Conservation (phyloP, 2,888 invertebrate genomes). For the Stenotaenia linearis region DNA sequence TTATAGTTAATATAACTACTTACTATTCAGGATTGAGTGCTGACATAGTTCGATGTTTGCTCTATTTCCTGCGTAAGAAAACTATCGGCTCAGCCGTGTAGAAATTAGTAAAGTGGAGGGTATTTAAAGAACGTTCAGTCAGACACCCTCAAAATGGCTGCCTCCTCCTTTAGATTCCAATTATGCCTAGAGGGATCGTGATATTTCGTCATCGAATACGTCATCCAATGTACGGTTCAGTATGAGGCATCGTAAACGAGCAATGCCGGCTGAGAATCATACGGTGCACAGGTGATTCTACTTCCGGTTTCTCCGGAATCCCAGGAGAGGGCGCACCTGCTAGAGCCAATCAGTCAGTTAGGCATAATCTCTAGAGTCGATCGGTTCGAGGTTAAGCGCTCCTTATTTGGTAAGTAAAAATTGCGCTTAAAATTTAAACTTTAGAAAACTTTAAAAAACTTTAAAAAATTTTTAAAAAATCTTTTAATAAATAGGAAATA, state of each 20-base stretch:
- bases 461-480: too few species aligned
- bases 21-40: conserved; percentile 78
- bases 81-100: not conserved
- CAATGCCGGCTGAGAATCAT: not conserved
- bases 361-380: too few species aligned
- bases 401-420: too few species aligned
- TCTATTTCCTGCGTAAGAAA: not conserved
- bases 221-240: not conserved
- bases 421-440: too few species aligned
- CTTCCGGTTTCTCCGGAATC: too few species aligned
- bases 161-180: not conserved
- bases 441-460: too few species aligned
- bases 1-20: conserved; percentile 51
- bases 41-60: conserved; percentile 37
- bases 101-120: not conserved
- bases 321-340: too few species aligned
- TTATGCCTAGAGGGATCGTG: not conserved
- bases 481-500: too few species aligned
- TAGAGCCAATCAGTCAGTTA: too few species aligned
- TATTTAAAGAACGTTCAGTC: not conserved
- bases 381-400: too few species aligned
- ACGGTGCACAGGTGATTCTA: not conserved
- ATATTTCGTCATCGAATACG: not conserved
- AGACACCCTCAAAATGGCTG: conserved; percentile 3
- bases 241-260: too few species aligned